A percentile compares a stretch with the other conserved stretches of the same genome.
Conservation (phyloP, 2,113 vertebrate genomes). For the Eulacestoma nigropectus region DNA sequence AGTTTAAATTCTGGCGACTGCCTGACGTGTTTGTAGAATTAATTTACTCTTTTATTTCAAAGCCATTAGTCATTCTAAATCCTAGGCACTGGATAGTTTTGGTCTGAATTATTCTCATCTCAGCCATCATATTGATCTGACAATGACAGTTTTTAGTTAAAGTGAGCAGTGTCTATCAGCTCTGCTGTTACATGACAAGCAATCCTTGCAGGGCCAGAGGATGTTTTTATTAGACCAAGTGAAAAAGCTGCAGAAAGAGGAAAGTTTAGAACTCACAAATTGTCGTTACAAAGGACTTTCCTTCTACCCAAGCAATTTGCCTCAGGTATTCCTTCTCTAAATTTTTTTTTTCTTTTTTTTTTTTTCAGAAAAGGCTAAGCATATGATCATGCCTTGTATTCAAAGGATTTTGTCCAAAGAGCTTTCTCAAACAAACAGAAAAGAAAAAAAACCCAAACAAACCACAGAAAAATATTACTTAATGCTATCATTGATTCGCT, state of each 20-base stretch:
- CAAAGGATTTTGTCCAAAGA: neutral
- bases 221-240: neutral
- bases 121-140: neutral
- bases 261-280: neutral
- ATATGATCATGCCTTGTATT: neutral
- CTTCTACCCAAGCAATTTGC: neutral
- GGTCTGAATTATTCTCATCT: neutral
- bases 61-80: conserved; percentile 32
- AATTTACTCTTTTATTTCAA: conserved; percentile 48
- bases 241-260: neutral
- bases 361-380: neutral
- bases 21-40: neutral
- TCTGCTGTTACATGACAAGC: neutral
- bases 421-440: neutral
- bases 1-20: conserved; percentile 39
- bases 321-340: neutral
- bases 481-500: neutral
- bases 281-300: neutral
- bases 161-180: neutral
- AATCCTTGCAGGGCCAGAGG: neutral
- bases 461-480: neutral
- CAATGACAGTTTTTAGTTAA: neutral
- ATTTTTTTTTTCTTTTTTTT: neutral
- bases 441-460: fast-evolving
- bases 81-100: neutral